phyloP scores from a whole-genome alignment of 2,113 vertebrate species.

The Coreoperca whiteheadi region DNA sequence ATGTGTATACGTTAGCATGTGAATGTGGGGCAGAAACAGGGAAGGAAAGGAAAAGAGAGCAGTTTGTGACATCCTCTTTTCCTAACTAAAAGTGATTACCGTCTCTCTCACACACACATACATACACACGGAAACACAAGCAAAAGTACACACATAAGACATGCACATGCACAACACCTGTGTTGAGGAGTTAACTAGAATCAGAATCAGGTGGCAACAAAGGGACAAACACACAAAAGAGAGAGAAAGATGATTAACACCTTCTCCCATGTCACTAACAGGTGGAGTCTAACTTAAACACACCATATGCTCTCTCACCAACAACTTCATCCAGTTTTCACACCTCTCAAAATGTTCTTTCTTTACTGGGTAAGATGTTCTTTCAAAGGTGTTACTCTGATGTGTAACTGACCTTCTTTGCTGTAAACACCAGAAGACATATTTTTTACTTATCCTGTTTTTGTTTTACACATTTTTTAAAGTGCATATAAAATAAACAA shows the following conservation, averaged over 20 bases:
- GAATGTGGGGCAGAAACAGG: background rate
- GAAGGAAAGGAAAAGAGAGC: background rate
- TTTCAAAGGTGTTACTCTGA: conserved; percentile 48
- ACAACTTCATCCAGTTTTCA: conserved; percentile 55
- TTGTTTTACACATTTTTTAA: conserved; percentile 1
- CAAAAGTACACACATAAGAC: background rate
- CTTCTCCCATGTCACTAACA: conserved; percentile 39
- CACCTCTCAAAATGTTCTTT: conserved; percentile 50
- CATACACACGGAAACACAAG: background rate
- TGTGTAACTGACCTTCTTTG: conserved; percentile 26
- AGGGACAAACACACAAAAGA: background rate
- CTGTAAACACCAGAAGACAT: conserved; percentile 5
- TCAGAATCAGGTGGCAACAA: background rate
- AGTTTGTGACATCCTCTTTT: background rate
- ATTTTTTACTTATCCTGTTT: background rate
- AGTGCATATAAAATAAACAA: background rate
- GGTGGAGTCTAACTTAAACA: conserved; percentile 36
- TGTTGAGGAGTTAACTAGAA: background rate
- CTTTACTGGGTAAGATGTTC: conserved; percentile 32
- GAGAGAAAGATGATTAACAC: conserved; percentile 30
- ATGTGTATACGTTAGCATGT: conserved; percentile 24
- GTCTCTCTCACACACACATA: background rate
- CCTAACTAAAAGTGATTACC: background rate
- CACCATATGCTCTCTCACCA: conserved; percentile 47
- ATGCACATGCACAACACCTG: background rate